A percentile compares a stretch with the other conserved stretches of the same genome.
phyloP scores from a whole-genome alignment of 2,113 vertebrate genomes.

The Alligator mississippiensis region DNA sequence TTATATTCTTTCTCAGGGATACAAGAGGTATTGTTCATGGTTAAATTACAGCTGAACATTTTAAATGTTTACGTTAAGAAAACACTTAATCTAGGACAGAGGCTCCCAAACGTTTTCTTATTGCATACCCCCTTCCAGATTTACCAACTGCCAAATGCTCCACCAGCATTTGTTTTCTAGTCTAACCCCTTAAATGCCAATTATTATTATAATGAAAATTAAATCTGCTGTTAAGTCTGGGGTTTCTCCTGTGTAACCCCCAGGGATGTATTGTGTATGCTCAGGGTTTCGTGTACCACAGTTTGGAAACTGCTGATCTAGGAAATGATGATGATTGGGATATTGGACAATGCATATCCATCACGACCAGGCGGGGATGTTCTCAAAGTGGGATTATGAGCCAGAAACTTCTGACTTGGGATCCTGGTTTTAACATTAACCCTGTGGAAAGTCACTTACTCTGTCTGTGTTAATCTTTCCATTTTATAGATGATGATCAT shows the following conservation, averaged over 20 bases:
- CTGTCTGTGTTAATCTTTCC: background rate
- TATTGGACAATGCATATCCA: background rate
- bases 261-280: background rate
- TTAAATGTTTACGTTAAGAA: background rate
- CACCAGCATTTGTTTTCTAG: background rate
- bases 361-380: background rate
- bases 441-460: background rate
- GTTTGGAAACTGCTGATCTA: background rate
- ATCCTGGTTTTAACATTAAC: background rate
- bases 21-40: constrained; percentile 78
- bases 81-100: too few relatives aligned
- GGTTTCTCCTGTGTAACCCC: too few relatives aligned
- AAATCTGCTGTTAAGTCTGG: too few relatives aligned
- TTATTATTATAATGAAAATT: too few relatives aligned
- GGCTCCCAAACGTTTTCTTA: too few relatives aligned
- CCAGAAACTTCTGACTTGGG: background rate
- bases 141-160: background rate
- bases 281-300: background rate
- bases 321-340: background rate
- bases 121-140: too few relatives aligned
- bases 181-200: too few relatives aligned
- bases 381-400: background rate
- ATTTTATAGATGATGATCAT: background rate
- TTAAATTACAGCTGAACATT: background rate
- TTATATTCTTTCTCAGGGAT: constrained; percentile 88